phyloP scores from a whole-genome alignment of 2,888 invertebrate genomes.

The Catocala nupta region DNA sequence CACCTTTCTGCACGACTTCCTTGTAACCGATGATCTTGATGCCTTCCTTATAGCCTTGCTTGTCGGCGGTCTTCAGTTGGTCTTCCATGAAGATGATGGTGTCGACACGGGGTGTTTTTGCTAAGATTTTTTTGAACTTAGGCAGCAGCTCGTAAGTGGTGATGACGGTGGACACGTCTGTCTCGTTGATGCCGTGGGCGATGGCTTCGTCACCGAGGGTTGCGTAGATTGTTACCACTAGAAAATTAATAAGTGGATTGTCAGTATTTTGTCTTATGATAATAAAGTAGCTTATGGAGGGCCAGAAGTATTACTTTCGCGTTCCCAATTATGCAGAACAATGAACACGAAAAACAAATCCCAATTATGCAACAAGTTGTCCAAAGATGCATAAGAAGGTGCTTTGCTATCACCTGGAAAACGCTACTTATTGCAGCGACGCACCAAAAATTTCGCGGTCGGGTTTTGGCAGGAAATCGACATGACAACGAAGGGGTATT shows the following conservation, averaged over 20 bases:
- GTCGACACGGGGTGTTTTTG: slow-evolving; percentile 91
- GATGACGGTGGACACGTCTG: slow-evolving; percentile 97
- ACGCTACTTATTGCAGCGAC: too few species aligned
- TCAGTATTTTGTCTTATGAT: too few species aligned
- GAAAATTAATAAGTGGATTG: slow-evolving; percentile 13
- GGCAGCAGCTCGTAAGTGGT: slow-evolving; percentile 97
- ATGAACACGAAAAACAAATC: too few species aligned
- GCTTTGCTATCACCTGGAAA: too few species aligned
- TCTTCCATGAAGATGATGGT: slow-evolving; percentile 96
- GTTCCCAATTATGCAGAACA: too few species aligned
- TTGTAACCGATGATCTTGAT: slow-evolving; percentile 92
- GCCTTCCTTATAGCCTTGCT: slow-evolving; percentile 90
- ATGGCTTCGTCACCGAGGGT: slow-evolving; percentile 99
- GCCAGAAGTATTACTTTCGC: too few species aligned
- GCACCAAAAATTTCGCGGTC: too few species aligned
- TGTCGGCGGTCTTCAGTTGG: slow-evolving; percentile 91
- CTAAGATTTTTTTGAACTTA: slow-evolving; percentile 94
- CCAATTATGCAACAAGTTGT: too few species aligned
- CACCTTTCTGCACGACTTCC: slow-evolving; percentile 83
- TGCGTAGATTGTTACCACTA: slow-evolving; percentile 98
- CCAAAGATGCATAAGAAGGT: too few species aligned
- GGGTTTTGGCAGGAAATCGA: too few species aligned
- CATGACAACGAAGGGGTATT: too few species aligned
- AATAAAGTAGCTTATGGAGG: too few species aligned
- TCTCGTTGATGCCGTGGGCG: slow-evolving; percentile 98